Conservation (phyloP, 2,888 invertebrate genomes). For the Troides helena region DNA sequence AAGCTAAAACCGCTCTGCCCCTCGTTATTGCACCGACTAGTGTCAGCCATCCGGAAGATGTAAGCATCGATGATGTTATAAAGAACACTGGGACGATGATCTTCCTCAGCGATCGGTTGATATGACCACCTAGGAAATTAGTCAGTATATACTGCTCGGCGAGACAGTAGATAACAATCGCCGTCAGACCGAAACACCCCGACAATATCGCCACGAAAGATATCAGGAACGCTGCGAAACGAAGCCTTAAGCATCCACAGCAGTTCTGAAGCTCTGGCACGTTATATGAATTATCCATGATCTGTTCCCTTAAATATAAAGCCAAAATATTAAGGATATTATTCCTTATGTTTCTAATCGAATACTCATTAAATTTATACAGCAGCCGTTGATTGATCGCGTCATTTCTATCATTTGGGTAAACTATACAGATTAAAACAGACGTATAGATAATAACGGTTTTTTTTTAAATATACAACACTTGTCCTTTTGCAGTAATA, state of each 20-base stretch:
- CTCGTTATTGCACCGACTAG: constrained; percentile 39
- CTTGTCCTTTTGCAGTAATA: too few relatives aligned
- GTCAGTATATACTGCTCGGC: constrained; percentile 42
- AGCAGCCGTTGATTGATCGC: too few relatives aligned
- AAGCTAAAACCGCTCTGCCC: constrained; percentile 14
- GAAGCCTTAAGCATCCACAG: constrained; percentile 34
- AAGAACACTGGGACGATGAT: constrained; percentile 40
- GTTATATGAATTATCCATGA: background rate
- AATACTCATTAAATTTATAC: too few relatives aligned
- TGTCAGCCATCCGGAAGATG: constrained; percentile 38
- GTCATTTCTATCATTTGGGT: too few relatives aligned
- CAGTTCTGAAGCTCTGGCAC: constrained; percentile 32
- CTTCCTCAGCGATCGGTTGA: constrained; percentile 43
- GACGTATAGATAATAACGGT: too few relatives aligned
- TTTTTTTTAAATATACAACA: too few relatives aligned
- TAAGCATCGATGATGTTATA: constrained; percentile 40
- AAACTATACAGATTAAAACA: too few relatives aligned
- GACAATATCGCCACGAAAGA: constrained; percentile 42
- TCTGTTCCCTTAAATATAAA: background rate
- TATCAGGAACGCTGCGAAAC: constrained; percentile 45
- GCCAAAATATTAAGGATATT: too few relatives aligned
- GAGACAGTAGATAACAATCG: constrained; percentile 45
- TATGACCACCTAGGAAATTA: constrained; percentile 27
- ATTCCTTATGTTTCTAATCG: too few relatives aligned
- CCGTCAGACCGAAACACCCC: constrained; percentile 43